Evolutionary conservation across 2,797 vertebrate species (phyloP).

Genomic region (Anguilla megastoma): DNA sequence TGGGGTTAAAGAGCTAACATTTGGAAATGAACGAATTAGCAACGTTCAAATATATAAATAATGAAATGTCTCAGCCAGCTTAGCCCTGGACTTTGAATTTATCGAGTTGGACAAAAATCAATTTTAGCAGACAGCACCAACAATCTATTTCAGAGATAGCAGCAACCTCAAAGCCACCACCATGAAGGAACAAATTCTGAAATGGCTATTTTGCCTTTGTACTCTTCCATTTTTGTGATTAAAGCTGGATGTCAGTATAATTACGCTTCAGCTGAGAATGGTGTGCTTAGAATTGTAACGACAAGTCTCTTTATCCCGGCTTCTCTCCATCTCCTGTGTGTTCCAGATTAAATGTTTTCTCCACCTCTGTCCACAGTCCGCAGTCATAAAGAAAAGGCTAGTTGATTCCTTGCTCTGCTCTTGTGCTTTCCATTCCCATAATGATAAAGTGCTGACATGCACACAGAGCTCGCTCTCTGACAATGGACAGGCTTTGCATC

Average conservation of each 20-base stretch:
- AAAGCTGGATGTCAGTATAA: background rate
- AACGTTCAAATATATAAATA: constrained; percentile 48
- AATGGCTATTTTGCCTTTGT: background rate
- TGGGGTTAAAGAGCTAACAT: constrained; percentile 55
- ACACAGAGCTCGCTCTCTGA: constrained; percentile 1
- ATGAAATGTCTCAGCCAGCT: constrained; percentile 44
- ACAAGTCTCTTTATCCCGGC: background rate
- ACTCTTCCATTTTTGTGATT: background rate
- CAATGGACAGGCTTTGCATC: background rate
- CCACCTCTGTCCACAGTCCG: background rate
- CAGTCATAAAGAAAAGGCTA: background rate
- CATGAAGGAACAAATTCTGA: constrained; percentile 23
- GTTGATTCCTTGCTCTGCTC: constrained; percentile 4
- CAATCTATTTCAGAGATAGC: constrained; percentile 36
- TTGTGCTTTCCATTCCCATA: background rate
- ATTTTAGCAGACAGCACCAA: constrained; percentile 36
- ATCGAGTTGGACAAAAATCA: constrained; percentile 48
- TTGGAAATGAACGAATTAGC: constrained; percentile 53
- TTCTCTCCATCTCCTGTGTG: background rate
- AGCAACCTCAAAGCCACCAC: constrained; percentile 37
- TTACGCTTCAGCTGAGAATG: background rate
- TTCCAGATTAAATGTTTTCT: constrained; percentile 8
- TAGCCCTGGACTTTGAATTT: constrained; percentile 52
- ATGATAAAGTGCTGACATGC: constrained; percentile 14
- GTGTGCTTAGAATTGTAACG: background rate